These are phyloP conservation scores for Rhynchophorus ferrugineus DNA, from an alignment of 1,140 invertebrate genomes.

Conservation along the genomic window DNA sequence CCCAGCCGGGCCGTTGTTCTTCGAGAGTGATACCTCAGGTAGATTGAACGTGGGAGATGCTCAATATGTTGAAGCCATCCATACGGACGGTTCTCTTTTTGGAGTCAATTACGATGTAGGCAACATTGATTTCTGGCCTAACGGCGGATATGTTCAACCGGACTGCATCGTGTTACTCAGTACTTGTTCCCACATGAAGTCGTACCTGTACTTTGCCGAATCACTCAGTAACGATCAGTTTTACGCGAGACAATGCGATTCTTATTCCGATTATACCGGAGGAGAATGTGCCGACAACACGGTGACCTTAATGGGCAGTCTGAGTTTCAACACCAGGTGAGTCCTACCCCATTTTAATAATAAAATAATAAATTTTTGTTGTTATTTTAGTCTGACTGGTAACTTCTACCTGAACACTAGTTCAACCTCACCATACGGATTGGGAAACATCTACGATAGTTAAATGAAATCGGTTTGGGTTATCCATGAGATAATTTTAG, in stretches of 20 bases:
- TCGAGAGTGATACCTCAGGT: not conserved
- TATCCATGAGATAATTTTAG: too few species aligned
- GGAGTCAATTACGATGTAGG: conserved; percentile 40
- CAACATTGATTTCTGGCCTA: conserved; percentile 62
- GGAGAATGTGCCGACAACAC: not conserved
- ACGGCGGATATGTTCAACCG: conserved; percentile 48
- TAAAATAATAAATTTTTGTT: too few species aligned
- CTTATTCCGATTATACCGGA: not conserved
- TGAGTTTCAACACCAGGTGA: not conserved
- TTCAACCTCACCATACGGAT: too few species aligned
- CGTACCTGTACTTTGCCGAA: not conserved
- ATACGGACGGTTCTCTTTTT: too few species aligned
- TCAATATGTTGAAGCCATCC: too few species aligned
- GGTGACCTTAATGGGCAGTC: not conserved
- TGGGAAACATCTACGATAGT: too few species aligned
- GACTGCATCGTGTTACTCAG: not conserved
- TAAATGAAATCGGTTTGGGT: too few species aligned
- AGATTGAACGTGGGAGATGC: not conserved
- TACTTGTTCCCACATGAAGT: not conserved
- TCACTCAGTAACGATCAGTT: not conserved
- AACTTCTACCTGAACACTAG: too few species aligned
- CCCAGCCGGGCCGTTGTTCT: not conserved
- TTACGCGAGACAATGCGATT: not conserved
- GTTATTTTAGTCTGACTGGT: too few species aligned
- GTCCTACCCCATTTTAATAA: too few species aligned